These are phyloP conservation scores for Gila robusta DNA, from an alignment of 2,797 vertebrate genomes.

Conservation along the genomic window DNA sequence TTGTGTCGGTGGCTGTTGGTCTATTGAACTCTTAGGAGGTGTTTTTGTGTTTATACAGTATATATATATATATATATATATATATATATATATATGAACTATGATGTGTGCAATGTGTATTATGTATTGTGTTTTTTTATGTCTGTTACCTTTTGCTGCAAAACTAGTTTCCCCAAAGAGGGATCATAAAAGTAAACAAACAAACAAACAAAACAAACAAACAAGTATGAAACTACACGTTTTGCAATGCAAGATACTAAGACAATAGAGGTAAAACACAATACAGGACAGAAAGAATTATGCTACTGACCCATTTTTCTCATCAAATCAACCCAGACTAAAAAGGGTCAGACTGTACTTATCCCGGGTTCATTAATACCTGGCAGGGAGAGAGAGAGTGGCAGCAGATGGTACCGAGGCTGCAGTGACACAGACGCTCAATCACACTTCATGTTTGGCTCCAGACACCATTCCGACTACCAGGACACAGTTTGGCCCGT, in stretches of 20 bases:
- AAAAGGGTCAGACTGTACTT: conserved; percentile 57
- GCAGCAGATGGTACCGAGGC: conserved; percentile 54
- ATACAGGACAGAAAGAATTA: conserved; percentile 30
- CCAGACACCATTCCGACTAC: conserved; percentile 23
- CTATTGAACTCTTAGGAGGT: too few relatives aligned
- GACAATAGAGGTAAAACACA: conserved; percentile 30
- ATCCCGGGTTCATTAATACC: conserved; percentile 54
- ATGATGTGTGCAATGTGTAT: too few relatives aligned
- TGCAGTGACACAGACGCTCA: conserved; percentile 38
- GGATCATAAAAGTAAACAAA: too few relatives aligned
- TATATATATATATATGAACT: too few relatives aligned
- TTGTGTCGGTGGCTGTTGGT: too few relatives aligned
- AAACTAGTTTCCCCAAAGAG: too few relatives aligned
- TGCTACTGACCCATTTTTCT: conserved; percentile 24
- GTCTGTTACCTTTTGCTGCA: too few relatives aligned
- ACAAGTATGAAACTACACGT: neutral
- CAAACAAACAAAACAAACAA: too few relatives aligned
- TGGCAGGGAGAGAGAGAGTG: conserved; percentile 20
- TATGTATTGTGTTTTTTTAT: too few relatives aligned
- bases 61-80: too few relatives aligned
- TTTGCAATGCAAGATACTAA: neutral
- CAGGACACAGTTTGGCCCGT: conserved; percentile 26
- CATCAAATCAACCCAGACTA: conserved; percentile 48
- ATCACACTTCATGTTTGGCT: conserved; percentile 54
- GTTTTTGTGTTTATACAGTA: too few relatives aligned